Conservation (phyloP, 2,888 invertebrate species). For the Aleiodes alternator region DNA sequence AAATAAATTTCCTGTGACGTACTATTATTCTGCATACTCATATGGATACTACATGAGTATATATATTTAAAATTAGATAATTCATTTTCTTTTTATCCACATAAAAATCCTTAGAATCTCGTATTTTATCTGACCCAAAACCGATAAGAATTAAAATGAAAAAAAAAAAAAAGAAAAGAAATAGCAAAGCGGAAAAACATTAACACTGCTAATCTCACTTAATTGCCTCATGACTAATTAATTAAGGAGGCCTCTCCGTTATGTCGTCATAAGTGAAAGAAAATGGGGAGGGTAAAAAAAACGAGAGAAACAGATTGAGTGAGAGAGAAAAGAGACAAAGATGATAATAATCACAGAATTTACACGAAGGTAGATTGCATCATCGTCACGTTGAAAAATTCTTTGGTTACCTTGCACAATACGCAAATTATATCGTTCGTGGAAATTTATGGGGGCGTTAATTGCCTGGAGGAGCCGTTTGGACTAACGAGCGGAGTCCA, state of each 20-base stretch:
- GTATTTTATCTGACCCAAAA: neutral
- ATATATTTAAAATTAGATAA: conserved; percentile 8
- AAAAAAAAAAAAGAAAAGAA: neutral
- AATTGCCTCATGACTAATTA: conserved; percentile 57
- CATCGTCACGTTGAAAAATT: conserved; percentile 30
- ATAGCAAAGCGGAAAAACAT: conserved; percentile 44
- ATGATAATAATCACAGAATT: conserved; percentile 15
- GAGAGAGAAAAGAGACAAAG: neutral
- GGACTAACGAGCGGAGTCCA: conserved; percentile 37
- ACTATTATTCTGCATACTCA: conserved; percentile 13
- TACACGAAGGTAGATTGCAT: conserved; percentile 25
- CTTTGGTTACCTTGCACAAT: conserved; percentile 45
- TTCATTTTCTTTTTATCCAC: neutral
- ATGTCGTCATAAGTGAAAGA: conserved; percentile 41
- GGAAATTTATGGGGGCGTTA: conserved; percentile 51
- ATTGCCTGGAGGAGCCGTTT: conserved; percentile 37
- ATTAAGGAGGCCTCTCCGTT: conserved; percentile 51
- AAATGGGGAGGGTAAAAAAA: neutral
- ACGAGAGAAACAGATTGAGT: no score
- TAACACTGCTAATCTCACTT: conserved; percentile 55
- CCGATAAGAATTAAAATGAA: conserved; percentile 5
- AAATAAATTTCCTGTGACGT: conserved; percentile 29
- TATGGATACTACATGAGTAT: neutral
- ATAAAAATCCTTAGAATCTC: conserved; percentile 4
- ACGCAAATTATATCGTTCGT: conserved; percentile 51